phyloP scores from a whole-genome alignment of 2,113 vertebrate genomes.

The Megaceryle torquata region DNA sequence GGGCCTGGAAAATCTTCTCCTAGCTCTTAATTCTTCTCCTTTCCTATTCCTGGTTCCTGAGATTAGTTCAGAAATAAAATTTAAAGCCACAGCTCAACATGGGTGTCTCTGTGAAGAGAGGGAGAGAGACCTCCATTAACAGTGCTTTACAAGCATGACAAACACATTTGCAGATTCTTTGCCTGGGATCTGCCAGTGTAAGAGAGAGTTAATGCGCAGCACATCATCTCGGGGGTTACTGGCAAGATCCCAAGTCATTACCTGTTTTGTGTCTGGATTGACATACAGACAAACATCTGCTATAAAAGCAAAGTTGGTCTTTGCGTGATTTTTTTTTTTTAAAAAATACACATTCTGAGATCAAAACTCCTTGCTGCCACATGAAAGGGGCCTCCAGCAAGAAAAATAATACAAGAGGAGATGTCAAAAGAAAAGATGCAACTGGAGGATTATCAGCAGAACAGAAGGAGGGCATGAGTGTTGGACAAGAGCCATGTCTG shows the following conservation, averaged over 20 bases:
- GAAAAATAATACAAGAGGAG: background rate
- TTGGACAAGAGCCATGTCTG: background rate
- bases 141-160: background rate
- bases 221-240: background rate
- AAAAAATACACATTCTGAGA: background rate
- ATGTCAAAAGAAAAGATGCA: background rate
- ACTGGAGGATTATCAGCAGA: background rate
- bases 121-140: background rate
- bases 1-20: background rate
- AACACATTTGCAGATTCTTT: background rate
- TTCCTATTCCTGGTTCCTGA: background rate
- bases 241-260: background rate
- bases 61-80: background rate
- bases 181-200: background rate
- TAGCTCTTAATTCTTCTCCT: background rate
- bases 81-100: background rate
- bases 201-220: constrained; percentile 15
- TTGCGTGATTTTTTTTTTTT: background rate
- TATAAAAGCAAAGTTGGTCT: background rate
- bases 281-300: background rate
- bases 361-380: background rate
- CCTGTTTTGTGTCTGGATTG: background rate
- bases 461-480: background rate
- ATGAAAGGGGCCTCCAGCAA: background rate
- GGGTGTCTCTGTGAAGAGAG: background rate